phyloP scores from a whole-genome alignment of 2,797 vertebrate species.

The Lateolabrax maculatus region DNA sequence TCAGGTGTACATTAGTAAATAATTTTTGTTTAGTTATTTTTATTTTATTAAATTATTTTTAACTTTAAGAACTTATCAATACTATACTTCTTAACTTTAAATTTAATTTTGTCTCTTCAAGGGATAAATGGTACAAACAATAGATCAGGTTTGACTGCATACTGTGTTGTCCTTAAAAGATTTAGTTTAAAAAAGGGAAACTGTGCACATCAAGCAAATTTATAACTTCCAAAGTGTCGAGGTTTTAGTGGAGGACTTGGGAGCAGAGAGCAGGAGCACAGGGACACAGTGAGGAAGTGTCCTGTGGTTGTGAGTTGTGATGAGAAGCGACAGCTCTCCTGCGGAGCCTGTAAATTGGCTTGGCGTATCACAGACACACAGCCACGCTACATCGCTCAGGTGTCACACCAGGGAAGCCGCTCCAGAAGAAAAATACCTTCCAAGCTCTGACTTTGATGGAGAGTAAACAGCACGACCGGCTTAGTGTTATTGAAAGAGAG shows the following conservation, averaged over 20 bases:
- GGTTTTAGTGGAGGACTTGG: constrained; percentile 65
- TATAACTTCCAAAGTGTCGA: constrained; percentile 67
- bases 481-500: constrained; percentile 78
- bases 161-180: constrained; percentile 17
- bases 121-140: constrained; percentile 1
- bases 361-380: constrained; percentile 85
- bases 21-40: not conserved
- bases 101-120: constrained; percentile 9
- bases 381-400: constrained; percentile 84
- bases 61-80: not conserved
- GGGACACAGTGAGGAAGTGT: constrained; percentile 77
- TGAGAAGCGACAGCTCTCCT: constrained; percentile 83
- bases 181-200: constrained; percentile 20
- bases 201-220: constrained; percentile 51
- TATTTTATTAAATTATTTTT: not conserved
- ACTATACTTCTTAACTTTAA: constrained; percentile 2
- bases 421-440: constrained; percentile 82
- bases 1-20: not conserved
- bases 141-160: not conserved
- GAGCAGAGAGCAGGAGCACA: constrained; percentile 68
- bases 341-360: constrained; percentile 84
- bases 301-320: constrained; percentile 83
- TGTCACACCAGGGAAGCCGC: constrained; percentile 83
- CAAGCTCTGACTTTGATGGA: constrained; percentile 82
- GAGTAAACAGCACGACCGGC: constrained; percentile 81